Conservation (phyloP, 1,140 invertebrate genomes). For the Cylas formicarius region DNA sequence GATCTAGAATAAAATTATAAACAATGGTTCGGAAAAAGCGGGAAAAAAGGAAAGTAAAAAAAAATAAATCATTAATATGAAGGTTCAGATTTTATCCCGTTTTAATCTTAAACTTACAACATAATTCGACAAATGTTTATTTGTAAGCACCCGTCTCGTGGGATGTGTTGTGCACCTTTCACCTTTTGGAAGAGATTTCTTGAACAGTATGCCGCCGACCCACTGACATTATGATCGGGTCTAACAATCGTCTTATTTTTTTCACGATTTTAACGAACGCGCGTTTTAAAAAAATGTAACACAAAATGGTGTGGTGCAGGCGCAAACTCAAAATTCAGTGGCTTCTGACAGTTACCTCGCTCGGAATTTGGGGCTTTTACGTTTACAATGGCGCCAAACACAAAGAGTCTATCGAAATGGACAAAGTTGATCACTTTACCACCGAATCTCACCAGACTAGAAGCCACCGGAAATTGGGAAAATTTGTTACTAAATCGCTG, state of each 20-base stretch:
- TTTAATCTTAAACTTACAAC: no score
- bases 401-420: slow-evolving; percentile 13
- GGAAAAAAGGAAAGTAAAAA: no score
- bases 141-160: no score
- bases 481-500: slow-evolving; percentile 49
- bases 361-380: slow-evolving; percentile 4
- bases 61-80: no score
- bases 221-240: slow-evolving; percentile 14
- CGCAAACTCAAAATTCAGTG: slow-evolving; percentile 12
- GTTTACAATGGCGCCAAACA: neutral
- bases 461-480: neutral
- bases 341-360: slow-evolving; percentile 5
- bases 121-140: no score
- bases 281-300: neutral
- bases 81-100: no score
- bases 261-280: neutral
- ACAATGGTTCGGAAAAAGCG: no score
- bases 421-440: neutral
- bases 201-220: slow-evolving; percentile 18
- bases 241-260: slow-evolving; percentile 3
- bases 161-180: slow-evolving; percentile 8
- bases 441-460: slow-evolving; percentile 1
- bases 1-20: no score
- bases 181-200: slow-evolving; percentile 17
- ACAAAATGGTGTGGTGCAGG: slow-evolving; percentile 9